Conservation (phyloP, 2,797 vertebrate genomes). For the Nothura maculosa region DNA sequence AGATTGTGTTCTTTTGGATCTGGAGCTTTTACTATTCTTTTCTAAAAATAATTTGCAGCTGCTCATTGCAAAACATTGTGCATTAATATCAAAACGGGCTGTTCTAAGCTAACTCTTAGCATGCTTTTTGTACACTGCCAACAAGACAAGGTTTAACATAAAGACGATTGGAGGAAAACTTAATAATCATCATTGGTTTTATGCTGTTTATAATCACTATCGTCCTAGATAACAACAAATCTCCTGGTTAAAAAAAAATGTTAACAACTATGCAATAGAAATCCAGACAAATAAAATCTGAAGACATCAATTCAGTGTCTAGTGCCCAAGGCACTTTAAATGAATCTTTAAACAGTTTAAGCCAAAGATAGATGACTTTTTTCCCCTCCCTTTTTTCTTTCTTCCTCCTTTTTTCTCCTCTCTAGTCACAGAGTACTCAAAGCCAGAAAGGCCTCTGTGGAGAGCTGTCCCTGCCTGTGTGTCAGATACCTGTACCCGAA, state of each 20-base stretch:
- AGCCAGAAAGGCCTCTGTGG: not conserved
- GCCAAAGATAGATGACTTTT: not conserved
- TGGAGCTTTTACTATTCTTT: not conserved
- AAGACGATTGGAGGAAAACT: not conserved
- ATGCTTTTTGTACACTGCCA: not conserved
- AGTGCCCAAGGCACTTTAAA: not conserved
- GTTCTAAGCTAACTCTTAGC: not conserved
- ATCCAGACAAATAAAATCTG: not conserved
- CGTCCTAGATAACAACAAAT: not conserved
- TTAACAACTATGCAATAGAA: not conserved
- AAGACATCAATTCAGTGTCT: not conserved
- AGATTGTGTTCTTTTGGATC: rapidly evolving
- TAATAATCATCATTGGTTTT: not conserved
- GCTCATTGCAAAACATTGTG: not conserved
- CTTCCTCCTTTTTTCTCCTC: not conserved
- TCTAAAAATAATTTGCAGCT: not conserved
- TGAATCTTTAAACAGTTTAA: not conserved
- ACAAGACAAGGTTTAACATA: not conserved
- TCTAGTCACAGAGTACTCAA: not conserved
- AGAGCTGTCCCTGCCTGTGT: not conserved
- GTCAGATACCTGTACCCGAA: not conserved
- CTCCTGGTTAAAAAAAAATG: not conserved
- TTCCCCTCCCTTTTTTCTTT: not conserved
- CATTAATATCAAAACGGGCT: rapidly evolving
- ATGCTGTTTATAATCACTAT: not conserved